phyloP scores from a whole-genome alignment of 1,140 invertebrate genomes.

The Agrilus planipennis region DNA sequence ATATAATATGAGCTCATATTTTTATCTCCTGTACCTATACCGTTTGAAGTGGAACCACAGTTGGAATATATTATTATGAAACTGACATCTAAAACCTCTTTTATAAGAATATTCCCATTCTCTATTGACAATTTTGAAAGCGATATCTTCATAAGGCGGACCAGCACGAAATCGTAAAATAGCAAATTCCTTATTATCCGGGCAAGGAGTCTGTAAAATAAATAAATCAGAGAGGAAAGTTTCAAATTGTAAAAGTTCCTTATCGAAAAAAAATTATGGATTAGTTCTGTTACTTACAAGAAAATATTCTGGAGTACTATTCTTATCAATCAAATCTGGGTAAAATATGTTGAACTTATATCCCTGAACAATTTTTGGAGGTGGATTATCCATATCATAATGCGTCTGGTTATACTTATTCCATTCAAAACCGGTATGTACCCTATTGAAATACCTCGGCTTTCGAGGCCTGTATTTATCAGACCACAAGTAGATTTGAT shows the following conservation, averaged over 20 bases:
- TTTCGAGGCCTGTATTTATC: conserved; percentile 97
- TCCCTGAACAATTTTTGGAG: conserved; percentile 99
- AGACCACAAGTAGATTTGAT: conserved; percentile 89
- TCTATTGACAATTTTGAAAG: conserved; percentile 97
- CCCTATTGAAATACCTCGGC: conserved; percentile 94
- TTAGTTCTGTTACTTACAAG: conserved; percentile 64
- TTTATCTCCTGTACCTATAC: conserved; percentile 87
- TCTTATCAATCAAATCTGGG: conserved; percentile 96
- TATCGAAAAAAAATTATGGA: conserved; percentile 5
- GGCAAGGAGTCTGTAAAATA: conserved; percentile 66
- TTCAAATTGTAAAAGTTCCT: conserved; percentile 2
- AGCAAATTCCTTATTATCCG: conserved; percentile 91
- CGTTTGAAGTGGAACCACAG: conserved; percentile 99
- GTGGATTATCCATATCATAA: conserved; percentile 99
- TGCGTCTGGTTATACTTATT: conserved; percentile 99
- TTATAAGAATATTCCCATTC: conserved; percentile 99
- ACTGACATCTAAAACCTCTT: conserved; percentile 94
- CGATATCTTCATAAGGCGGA: conserved; percentile 98
- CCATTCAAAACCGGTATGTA: conserved; percentile 97
- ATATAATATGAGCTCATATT: too few species aligned
- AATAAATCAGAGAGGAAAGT: conserved; percentile 3
- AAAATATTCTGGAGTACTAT: conserved; percentile 86
- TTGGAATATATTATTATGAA: conserved; percentile 99
- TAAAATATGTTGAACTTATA: conserved; percentile 99
- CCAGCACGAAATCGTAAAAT: conserved; percentile 91